phyloP scores from a whole-genome alignment of 2,797 vertebrate genomes.

The Darevskia nairensis region DNA sequence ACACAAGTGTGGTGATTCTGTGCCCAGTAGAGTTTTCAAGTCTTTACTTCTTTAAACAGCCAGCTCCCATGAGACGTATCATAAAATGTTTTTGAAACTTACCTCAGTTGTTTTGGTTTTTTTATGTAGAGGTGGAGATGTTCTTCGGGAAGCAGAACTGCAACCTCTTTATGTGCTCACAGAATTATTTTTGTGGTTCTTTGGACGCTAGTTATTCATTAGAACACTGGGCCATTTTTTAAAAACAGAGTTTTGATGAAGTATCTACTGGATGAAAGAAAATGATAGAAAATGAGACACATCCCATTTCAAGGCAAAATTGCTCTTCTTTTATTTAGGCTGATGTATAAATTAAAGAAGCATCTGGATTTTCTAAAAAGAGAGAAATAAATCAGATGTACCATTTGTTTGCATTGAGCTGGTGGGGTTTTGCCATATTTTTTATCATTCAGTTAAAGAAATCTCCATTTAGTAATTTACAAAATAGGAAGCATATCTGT shows the following conservation, averaged over 20 bases:
- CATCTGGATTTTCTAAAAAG: not conserved
- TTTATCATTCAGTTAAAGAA: not conserved
- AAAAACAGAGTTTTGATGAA: conserved; percentile 11
- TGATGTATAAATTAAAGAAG: conserved; percentile 12
- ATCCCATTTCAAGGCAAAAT: conserved; percentile 18
- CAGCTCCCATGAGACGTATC: not conserved
- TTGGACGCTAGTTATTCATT: not conserved
- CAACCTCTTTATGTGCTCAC: not conserved
- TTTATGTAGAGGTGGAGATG: not conserved
- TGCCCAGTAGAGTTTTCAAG: not conserved
- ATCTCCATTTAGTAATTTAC: conserved; percentile 12
- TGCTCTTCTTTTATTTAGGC: not conserved
- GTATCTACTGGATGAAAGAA: not conserved
- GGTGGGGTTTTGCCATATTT: not conserved
- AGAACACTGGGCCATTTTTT: not conserved
- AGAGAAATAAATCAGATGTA: conserved; percentile 26
- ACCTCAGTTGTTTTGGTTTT: conserved; percentile 3
- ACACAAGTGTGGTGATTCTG: not conserved
- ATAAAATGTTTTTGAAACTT: conserved; percentile 13
- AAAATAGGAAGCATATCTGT: not conserved
- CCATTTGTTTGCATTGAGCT: conserved; percentile 3
- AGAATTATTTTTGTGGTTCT: not conserved
- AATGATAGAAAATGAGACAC: not conserved
- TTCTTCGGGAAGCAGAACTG: not conserved
- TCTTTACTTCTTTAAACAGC: not conserved